Conservation (phyloP, 2,888 invertebrate genomes). For the Rhagium mordax region DNA sequence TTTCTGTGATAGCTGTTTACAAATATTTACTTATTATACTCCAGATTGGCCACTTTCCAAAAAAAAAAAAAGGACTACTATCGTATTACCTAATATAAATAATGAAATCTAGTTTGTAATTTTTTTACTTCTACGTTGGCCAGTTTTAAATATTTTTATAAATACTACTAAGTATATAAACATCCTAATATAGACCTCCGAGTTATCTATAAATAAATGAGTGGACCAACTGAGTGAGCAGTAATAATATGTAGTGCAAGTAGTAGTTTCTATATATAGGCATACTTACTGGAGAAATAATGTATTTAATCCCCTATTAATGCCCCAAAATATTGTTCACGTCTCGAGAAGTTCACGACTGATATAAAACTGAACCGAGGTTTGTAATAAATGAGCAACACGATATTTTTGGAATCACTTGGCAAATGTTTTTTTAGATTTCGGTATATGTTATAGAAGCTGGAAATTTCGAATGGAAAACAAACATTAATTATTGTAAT, state of each 20-base stretch:
- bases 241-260: not conserved
- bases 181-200: not conserved
- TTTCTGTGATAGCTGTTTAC: not conserved
- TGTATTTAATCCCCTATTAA: not conserved
- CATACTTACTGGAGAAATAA: not conserved
- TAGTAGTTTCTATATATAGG: slow-evolving; percentile 5
- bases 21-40: not conserved
- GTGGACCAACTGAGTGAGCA: not conserved
- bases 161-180: not conserved
- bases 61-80: not conserved
- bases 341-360: slow-evolving; percentile 27
- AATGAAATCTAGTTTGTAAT: not conserved
- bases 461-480: not conserved
- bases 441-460: slow-evolving; percentile 22
- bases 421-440: slow-evolving; percentile 52
- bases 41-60: not conserved
- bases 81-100: not conserved
- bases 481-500: not conserved
- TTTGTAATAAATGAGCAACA: slow-evolving; percentile 45
- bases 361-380: slow-evolving; percentile 47
- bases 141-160: not conserved
- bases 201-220: slow-evolving; percentile 3
- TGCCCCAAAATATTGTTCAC: not conserved
- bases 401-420: slow-evolving; percentile 53
- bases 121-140: not conserved